Conservation (phyloP, 2,113 vertebrate genomes). For the Python bivittatus region DNA sequence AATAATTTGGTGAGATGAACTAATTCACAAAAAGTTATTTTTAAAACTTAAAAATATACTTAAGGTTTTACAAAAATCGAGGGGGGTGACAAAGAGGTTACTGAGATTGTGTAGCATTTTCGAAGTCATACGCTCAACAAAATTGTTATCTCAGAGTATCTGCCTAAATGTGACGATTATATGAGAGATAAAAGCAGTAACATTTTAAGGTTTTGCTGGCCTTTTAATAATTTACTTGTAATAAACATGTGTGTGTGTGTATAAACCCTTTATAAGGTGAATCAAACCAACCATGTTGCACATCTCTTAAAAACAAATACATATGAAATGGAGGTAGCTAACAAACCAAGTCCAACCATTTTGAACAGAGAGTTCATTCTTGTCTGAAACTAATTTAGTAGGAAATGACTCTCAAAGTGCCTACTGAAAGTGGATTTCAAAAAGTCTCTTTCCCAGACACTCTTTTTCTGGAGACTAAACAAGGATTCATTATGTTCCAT, state of each 20-base stretch:
- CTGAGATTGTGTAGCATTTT: neutral
- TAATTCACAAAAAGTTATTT: neutral
- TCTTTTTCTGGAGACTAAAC: too few species aligned
- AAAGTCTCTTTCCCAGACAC: too few species aligned
- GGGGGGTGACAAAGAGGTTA: neutral
- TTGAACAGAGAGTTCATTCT: too few species aligned
- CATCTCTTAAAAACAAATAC: neutral
- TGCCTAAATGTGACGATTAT: neutral
- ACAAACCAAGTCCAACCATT: too few species aligned
- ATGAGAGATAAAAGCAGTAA: neutral
- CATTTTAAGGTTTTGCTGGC: conserved; percentile 13
- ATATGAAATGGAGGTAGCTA: neutral
- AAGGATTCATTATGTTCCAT: too few species aligned
- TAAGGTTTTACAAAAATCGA: neutral
- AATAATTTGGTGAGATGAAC: neutral
- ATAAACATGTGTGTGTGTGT: conserved; percentile 37
- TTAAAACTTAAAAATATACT: neutral
- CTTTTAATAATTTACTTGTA: conserved; percentile 53
- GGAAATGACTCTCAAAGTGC: too few species aligned
- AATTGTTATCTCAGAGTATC: neutral
- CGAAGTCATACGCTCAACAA: neutral
- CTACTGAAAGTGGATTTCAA: too few species aligned
- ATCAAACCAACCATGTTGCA: neutral
- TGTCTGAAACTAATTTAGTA: too few species aligned
- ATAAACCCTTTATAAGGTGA: neutral